Conservation (phyloP, 2,113 vertebrate species). For the Hippocampus barbouri region DNA sequence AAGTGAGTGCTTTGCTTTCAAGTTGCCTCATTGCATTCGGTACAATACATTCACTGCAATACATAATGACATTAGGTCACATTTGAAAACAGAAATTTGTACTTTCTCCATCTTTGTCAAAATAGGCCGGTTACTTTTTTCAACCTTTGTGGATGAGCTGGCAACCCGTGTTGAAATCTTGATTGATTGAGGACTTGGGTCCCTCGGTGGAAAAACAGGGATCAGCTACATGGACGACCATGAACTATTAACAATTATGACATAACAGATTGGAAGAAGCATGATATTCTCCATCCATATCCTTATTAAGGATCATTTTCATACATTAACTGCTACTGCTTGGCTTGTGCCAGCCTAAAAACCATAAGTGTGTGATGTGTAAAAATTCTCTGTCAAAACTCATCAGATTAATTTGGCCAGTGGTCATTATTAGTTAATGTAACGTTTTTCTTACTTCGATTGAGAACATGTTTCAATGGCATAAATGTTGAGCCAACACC, state of each 20-base stretch:
- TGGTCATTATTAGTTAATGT: background rate
- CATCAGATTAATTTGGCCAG: background rate
- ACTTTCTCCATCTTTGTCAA: too few relatives aligned
- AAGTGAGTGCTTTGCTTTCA: background rate
- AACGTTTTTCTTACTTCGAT: background rate
- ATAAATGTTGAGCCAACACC: background rate
- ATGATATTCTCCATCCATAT: background rate
- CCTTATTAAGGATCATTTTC: background rate
- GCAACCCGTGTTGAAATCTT: background rate
- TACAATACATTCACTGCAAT: too few relatives aligned
- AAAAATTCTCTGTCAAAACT: background rate
- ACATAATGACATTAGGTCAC: too few relatives aligned
- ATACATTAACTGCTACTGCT: background rate
- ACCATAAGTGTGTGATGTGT: background rate
- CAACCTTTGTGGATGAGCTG: too few relatives aligned
- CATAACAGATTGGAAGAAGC: background rate
- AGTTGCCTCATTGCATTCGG: background rate
- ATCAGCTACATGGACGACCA: background rate
- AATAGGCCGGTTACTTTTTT: too few relatives aligned
- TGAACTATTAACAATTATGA: background rate
- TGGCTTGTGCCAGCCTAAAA: too few relatives aligned
- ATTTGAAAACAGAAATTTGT: too few relatives aligned
- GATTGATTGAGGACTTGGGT: too few relatives aligned
- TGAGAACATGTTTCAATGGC: background rate
- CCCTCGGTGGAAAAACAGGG: background rate